phyloP scores from a whole-genome alignment of 2,888 invertebrate species.

The Xestia xanthographa region DNA sequence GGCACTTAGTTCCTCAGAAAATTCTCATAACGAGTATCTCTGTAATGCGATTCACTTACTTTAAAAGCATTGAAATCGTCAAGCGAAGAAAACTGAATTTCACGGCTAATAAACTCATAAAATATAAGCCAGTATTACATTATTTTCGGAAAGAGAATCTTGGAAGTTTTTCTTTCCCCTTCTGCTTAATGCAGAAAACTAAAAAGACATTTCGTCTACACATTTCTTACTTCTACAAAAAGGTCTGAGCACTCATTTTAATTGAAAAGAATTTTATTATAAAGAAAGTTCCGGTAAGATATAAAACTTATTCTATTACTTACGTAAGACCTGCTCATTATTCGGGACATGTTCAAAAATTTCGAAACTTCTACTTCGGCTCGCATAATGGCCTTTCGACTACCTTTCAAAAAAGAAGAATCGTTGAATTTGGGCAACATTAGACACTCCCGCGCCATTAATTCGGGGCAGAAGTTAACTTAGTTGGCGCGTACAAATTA shows the following conservation, averaged over 20 bases:
- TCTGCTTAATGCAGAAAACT: slow-evolving; percentile 7
- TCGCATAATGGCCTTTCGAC: slow-evolving; percentile 65
- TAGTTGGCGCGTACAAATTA: slow-evolving; percentile 81
- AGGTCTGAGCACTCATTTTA: slow-evolving; percentile 34
- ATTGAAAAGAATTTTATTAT: slow-evolving; percentile 49
- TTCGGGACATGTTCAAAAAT: slow-evolving; percentile 71
- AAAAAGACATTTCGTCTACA: slow-evolving; percentile 24
- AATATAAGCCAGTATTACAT: slow-evolving; percentile 53
- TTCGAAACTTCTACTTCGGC: slow-evolving; percentile 64
- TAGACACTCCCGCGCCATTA: slow-evolving; percentile 79
- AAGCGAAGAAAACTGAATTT: slow-evolving; percentile 57
- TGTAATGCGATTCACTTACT: slow-evolving; percentile 64
- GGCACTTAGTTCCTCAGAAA: slow-evolving; percentile 66
- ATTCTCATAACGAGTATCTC: slow-evolving; percentile 62
- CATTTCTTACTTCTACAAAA: slow-evolving; percentile 28
- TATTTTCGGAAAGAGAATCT: slow-evolving; percentile 37
- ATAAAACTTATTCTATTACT: slow-evolving; percentile 71
- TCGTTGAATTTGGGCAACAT: slow-evolving; percentile 74
- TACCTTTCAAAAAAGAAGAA: slow-evolving; percentile 72
- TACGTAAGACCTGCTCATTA: slow-evolving; percentile 69
- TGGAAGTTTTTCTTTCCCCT: slow-evolving; percentile 24
- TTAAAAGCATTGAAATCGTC: slow-evolving; percentile 63
- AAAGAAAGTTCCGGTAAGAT: slow-evolving; percentile 44
- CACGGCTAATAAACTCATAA: slow-evolving; percentile 56
- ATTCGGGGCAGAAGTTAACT: slow-evolving; percentile 80